These are phyloP conservation scores for Corynorhinus townsendii DNA, from an alignment of 2,113 vertebrate genomes.

Conservation along the genomic window DNA sequence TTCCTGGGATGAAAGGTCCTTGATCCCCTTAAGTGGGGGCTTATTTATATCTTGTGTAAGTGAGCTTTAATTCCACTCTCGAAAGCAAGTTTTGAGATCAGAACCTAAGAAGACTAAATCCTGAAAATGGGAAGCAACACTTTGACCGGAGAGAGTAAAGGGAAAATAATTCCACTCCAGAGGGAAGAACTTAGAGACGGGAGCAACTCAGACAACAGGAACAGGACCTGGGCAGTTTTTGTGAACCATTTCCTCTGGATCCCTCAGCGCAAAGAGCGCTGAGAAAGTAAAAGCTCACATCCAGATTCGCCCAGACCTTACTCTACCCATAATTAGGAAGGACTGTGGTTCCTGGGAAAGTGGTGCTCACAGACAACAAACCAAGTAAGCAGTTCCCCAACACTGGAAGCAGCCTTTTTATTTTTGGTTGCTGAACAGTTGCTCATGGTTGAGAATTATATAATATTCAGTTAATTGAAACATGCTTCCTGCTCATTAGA, in stretches of 20 bases:
- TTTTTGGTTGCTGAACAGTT: background rate
- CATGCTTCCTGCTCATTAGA: background rate
- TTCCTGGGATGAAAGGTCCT: background rate
- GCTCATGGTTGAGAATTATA: background rate
- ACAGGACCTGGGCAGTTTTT: background rate
- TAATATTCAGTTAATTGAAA: constrained; percentile 8
- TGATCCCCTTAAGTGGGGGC: background rate
- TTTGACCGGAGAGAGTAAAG: background rate
- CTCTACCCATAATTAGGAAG: background rate
- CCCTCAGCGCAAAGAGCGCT: background rate
- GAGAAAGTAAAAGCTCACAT: background rate
- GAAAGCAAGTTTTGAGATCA: background rate
- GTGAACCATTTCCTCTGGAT: background rate
- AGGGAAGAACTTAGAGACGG: background rate
- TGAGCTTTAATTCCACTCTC: background rate
- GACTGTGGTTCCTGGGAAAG: background rate
- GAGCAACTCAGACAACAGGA: background rate
- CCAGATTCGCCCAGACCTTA: background rate
- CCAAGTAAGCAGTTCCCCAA: background rate
- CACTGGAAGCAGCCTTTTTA: background rate
- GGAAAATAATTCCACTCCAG: background rate
- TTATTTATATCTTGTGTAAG: background rate
- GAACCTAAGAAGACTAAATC: background rate
- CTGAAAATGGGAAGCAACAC: background rate
- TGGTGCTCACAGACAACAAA: background rate